These are phyloP conservation scores for Caenorhabditis sp. DNA, from an alignment of 2,888 invertebrate genomes.

Conservation along the genomic window DNA sequence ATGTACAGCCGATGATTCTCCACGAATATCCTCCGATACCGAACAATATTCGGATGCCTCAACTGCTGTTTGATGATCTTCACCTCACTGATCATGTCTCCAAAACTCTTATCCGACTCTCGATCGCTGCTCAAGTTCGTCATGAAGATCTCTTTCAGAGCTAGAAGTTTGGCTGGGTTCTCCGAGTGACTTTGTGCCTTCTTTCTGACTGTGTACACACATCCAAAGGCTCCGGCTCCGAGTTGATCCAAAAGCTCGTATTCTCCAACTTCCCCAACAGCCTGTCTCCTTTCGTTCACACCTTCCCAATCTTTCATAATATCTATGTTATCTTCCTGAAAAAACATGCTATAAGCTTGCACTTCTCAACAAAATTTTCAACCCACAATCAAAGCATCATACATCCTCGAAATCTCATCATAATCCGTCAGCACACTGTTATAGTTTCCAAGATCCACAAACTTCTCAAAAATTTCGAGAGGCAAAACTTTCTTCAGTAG, in stretches of 20 bases:
- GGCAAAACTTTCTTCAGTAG: constrained; percentile 84
- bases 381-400: constrained; percentile 65
- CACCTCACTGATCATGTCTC: constrained; percentile 84
- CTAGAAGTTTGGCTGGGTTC: constrained; percentile 73
- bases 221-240: constrained; percentile 85
- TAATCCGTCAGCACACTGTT: constrained; percentile 83
- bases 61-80: constrained; percentile 84
- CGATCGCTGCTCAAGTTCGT: constrained; percentile 64
- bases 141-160: constrained; percentile 84
- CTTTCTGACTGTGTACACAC: constrained; percentile 85
- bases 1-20: constrained; percentile 84
- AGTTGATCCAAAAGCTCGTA: constrained; percentile 85
- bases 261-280: constrained; percentile 83
- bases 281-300: constrained; percentile 69
- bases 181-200: constrained; percentile 70
- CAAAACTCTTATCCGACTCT: constrained; percentile 83
- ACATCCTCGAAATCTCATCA: constrained; percentile 80
- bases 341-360: too few relatives aligned
- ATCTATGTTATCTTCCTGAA: constrained; percentile 53
- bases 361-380: not conserved
- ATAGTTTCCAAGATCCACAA: constrained; percentile 85
- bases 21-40: constrained; percentile 84
- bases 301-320: constrained; percentile 67
- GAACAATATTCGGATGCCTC: constrained; percentile 85
- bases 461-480: constrained; percentile 83